Evolutionary conservation across 1,140 invertebrate genomes (phyloP), one percentile per base, ranked within the genome.

Genomic region (Drosophila serrata): DNA sequence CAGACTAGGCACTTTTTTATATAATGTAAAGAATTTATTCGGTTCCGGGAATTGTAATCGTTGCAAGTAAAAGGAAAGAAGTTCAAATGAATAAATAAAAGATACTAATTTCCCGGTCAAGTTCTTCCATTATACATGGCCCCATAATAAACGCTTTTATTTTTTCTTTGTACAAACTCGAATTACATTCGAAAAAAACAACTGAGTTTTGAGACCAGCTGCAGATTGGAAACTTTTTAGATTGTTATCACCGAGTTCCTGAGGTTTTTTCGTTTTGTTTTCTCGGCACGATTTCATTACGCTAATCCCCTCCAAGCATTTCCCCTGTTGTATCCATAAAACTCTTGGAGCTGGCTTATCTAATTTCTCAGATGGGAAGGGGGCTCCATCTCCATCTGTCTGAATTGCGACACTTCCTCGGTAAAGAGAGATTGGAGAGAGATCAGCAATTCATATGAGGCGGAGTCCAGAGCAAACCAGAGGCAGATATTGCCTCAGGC

Each of bases 361-460:
- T 70, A 58, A 72, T 69, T 58, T 35, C 13, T 22, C n/a, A 13
- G 35, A 17, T 35, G 13, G n/a, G 35, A 17, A 27, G 13, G n/a
- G 17, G 40, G 19, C n/a, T 24, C 24, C 24, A 3, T 4, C 69
- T 75, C 29, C 45, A 43, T 43, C 45, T 49, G 69, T 45, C 45
- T 42, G 45, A n/a, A 22, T 77, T 76, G 74, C 62, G 62, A 77
- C 73, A 77, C 62, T 55, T 76, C 46, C 61, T 22, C n/a, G 24
- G 24, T 15, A 17, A 8, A 6, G 11, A 51, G 29, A n/a, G 12
- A 17, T 27, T n/a, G 24, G 27, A 31, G 31, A 31, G 24, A 35
- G 62, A 77, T 77, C 55, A 60, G 42, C 62, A 59, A 77, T 75
- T 76, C 45, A 59, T 75, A 75, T 76, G 39, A 43, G 73, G 8